Conservation (phyloP, 2,888 invertebrate species). For the Nowickia ferox region DNA sequence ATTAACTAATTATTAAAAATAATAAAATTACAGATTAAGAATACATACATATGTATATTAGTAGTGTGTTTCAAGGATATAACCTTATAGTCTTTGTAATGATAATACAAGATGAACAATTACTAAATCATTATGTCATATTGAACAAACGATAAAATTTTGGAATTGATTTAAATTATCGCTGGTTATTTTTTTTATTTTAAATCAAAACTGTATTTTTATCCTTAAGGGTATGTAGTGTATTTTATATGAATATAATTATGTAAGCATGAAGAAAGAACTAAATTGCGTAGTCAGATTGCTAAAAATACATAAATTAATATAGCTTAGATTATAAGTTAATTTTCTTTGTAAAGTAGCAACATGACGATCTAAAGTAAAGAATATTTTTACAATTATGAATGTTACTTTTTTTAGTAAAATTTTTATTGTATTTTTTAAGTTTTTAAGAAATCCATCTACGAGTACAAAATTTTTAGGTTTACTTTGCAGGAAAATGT, state of each 20-base stretch:
- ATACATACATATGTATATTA: neutral
- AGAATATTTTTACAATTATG: constrained; percentile 18
- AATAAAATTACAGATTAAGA: constrained; percentile 8
- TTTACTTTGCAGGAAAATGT: constrained; percentile 8
- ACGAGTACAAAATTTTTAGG: neutral
- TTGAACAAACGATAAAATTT: neutral
- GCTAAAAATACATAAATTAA: constrained; percentile 14
- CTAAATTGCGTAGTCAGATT: neutral
- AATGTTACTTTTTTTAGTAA: constrained; percentile 1
- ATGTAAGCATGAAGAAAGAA: neutral
- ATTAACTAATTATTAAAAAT: constrained; percentile 34
- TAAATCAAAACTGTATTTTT: neutral
- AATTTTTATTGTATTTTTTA: neutral
- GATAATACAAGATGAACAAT: constrained; percentile 4
- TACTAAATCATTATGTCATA: neutral
- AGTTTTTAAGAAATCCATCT: neutral
- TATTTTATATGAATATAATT: constrained; percentile 23
- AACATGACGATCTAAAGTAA: constrained; percentile 7
- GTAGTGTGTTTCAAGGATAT: neutral
- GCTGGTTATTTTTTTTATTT: constrained; percentile 1
- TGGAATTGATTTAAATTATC: constrained; percentile 3
- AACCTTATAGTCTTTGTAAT: neutral
- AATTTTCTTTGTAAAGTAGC: constrained; percentile 19
- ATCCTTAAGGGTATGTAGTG: neutral
- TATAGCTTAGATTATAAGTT: neutral